Evolutionary conservation across 1,140 invertebrate genomes (phyloP).

Genomic region (Rhagoletis pomonella): DNA sequence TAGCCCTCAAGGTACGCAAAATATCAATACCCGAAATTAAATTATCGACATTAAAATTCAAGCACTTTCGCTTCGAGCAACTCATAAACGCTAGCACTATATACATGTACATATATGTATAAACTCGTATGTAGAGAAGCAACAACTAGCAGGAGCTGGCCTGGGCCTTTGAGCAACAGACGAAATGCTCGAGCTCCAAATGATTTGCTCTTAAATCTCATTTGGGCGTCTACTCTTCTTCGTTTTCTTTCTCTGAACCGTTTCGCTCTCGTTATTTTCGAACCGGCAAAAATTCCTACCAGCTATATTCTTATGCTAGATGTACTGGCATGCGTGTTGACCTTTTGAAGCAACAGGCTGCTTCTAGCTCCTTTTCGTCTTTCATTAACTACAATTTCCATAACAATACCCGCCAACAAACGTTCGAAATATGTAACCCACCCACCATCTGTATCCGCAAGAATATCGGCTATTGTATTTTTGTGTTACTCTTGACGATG

Average conservation of each 20-base stretch:
- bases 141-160: not conserved
- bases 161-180: not conserved
- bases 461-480: not conserved
- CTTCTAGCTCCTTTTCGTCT: not conserved
- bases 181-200: not conserved
- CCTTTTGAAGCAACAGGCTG: constrained; percentile 53
- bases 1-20: not conserved
- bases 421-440: not conserved
- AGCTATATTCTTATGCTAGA: not conserved
- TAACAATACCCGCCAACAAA: not conserved
- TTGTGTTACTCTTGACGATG: not conserved
- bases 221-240: not conserved
- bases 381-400: not conserved
- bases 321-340: constrained; percentile 33
- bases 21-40: not conserved
- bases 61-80: not conserved
- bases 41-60: constrained; percentile 10
- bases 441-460: not conserved
- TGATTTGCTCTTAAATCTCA: not conserved
- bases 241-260: not conserved
- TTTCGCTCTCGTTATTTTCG: constrained; percentile 23
- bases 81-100: not conserved
- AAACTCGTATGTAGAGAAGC: not conserved
- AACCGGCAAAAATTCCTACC: not conserved
- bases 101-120: no score